Evolutionary conservation across 2,797 vertebrate genomes (phyloP), one percentile per base, ranked within the genome.

Genomic region (Moxostoma hubbsi): DNA sequence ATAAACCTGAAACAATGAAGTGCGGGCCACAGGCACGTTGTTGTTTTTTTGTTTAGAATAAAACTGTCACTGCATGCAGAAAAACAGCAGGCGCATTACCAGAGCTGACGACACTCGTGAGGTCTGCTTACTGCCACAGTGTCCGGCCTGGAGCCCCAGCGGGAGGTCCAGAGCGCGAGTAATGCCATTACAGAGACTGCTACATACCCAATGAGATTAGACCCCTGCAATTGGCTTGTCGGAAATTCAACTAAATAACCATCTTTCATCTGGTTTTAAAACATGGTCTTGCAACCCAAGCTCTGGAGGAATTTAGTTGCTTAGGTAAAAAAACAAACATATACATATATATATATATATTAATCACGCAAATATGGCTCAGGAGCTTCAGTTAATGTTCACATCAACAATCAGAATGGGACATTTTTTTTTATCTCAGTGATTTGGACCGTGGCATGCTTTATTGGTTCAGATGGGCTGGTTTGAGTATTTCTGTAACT

Each of bases 111-210:
- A 80, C 83, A 81, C 68, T 73, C 75, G 58, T n/a, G 81, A 74
- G 82, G 79, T 62, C 80, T 83, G 81, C 77, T 83, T 84, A 86
- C 83, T 86, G 69, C 76, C 74, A 85, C 72, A 45, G 70, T 5
- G 75, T 86, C 86, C 83, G 49, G 69, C 71, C 70, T 79, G 75
- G 54, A 66, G 81, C 79, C 76, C 81, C 67, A 81, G 74, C 58
- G 84, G 78, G 76, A 59, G 24, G 63, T 67, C 74, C 82, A 74
- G 84, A 81, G 67, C 78, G 47, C 43, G 49, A 16, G n/a, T 87
- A 87, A 89, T 87, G 57, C 81, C 81, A 83, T 86, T 87, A 88
- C 50, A 63, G 72, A 67, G 53, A 49, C 82, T 70, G 75, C 75
- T 46, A 70, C 82, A 75, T 79, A 72, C 69, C 59, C 73, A 80